These are phyloP conservation scores for Pituophis catenifer DNA, from an alignment of 2,113 vertebrate genomes.

Conservation along the genomic window DNA sequence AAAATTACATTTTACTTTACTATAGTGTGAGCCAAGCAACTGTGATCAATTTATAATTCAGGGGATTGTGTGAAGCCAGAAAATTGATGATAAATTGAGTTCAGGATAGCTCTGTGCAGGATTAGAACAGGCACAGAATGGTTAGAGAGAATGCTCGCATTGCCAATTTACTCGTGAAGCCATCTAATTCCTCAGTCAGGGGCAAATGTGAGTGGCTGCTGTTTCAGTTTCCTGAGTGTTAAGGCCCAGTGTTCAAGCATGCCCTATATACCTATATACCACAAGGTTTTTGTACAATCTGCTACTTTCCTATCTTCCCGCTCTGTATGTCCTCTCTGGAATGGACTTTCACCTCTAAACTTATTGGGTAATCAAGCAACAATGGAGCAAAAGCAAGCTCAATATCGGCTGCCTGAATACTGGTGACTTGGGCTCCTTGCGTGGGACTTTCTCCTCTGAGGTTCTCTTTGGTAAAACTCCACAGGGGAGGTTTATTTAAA, in stretches of 20 bases:
- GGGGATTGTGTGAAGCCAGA: neutral
- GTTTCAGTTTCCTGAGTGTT: neutral
- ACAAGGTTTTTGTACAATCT: neutral
- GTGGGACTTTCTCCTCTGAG: neutral
- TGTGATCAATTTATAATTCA: neutral
- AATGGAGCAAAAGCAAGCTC: neutral
- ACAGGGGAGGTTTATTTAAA: neutral
- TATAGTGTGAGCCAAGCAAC: neutral
- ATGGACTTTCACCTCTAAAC: neutral
- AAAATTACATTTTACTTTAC: neutral
- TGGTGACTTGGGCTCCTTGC: neutral
- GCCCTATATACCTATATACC: too few relatives aligned
- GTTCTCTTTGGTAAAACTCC: neutral
- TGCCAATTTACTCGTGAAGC: neutral
- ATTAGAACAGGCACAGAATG: neutral
- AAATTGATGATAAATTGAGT: neutral
- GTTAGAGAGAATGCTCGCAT: neutral
- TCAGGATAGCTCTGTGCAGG: neutral
- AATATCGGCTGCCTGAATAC: neutral
- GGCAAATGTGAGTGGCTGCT: neutral
- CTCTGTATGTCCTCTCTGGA: neutral
- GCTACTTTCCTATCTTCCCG: neutral
- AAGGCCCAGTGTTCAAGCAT: neutral
- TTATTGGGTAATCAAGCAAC: neutral
- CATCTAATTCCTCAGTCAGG: neutral